Evolutionary conservation across 1,140 invertebrate genomes (phyloP).

Genomic region (Teleopsis dalmanni): DNA sequence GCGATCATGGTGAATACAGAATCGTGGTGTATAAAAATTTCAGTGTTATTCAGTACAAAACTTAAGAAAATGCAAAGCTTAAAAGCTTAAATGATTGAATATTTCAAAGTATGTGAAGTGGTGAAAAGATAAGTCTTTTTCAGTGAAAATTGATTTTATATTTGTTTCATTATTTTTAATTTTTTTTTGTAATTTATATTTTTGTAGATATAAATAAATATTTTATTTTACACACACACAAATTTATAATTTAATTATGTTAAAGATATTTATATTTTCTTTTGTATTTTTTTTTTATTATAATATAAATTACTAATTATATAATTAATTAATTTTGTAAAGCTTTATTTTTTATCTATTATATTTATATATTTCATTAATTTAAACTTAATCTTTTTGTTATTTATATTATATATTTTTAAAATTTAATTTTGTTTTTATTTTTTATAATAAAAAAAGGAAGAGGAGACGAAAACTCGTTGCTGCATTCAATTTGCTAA

Average conservation of each 20-base stretch:
- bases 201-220: conserved; percentile 1
- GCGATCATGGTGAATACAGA: too few relatives aligned
- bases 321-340: conserved; percentile 3
- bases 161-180: background rate
- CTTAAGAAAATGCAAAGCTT: too few relatives aligned
- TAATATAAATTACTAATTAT: conserved; percentile 6
- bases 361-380: background rate
- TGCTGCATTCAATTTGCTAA: conserved; percentile 2
- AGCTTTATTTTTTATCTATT: conserved; percentile 8
- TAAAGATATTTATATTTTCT: background rate
- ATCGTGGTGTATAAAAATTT: too few relatives aligned
- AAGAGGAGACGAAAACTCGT: conserved; percentile 10
- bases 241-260: background rate
- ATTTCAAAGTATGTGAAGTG: too few relatives aligned
- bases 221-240: background rate
- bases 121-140: background rate
- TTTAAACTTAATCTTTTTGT: background rate
- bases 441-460: conserved; percentile 1
- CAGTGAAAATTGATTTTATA: background rate
- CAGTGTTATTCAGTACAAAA: too few relatives aligned
- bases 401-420: background rate
- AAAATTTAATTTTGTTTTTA: background rate
- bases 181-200: background rate
- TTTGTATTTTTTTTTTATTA: background rate
- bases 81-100: too few relatives aligned